These are phyloP conservation scores for Chondrilla cf. caribensis DNA, from an alignment of 37 sponge, comb jelly and placozoan species.

Conservation along the genomic window DNA sequence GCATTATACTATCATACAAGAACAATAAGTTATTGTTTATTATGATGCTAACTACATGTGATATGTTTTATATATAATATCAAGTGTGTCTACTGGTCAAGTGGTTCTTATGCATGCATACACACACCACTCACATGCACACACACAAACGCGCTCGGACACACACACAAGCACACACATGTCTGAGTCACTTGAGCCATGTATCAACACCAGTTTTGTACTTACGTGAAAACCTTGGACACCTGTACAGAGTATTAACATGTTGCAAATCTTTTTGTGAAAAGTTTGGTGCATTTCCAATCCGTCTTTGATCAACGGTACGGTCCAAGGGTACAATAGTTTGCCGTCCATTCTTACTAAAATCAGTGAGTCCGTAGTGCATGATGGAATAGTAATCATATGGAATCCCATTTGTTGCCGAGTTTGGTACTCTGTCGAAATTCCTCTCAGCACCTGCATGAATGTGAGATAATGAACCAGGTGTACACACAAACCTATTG, in stretches of 20 bases:
- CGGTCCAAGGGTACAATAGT: constrained; percentile 50
- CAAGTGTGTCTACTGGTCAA: too few relatives aligned
- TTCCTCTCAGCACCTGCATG: constrained; percentile 38
- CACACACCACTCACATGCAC: constrained; percentile 27
- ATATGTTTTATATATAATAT: too few relatives aligned
- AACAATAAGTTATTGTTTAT: too few relatives aligned
- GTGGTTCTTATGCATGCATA: neutral
- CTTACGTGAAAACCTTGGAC: neutral
- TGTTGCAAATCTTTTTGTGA: constrained; percentile 52
- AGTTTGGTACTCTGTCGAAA: constrained; percentile 35
- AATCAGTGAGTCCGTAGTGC: constrained; percentile 76
- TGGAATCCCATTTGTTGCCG: constrained; percentile 50
- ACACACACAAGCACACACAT: constrained; percentile 25
- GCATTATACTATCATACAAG: neutral
- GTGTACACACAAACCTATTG: too few relatives aligned
- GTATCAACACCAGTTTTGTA: too few relatives aligned
- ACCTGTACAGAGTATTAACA: constrained; percentile 51
- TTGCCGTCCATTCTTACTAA: constrained; percentile 51
- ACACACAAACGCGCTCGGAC: constrained; percentile 12
- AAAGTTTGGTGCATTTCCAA: constrained; percentile 61
- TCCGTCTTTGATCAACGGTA: neutral
- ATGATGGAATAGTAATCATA: constrained; percentile 76
- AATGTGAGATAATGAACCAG: neutral
- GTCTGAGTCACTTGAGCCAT: too few relatives aligned
- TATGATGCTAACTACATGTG: too few relatives aligned